These are phyloP conservation scores for Corvus cornix DNA, from an alignment of 2,113 vertebrate genomes.

Conservation along the genomic window DNA sequence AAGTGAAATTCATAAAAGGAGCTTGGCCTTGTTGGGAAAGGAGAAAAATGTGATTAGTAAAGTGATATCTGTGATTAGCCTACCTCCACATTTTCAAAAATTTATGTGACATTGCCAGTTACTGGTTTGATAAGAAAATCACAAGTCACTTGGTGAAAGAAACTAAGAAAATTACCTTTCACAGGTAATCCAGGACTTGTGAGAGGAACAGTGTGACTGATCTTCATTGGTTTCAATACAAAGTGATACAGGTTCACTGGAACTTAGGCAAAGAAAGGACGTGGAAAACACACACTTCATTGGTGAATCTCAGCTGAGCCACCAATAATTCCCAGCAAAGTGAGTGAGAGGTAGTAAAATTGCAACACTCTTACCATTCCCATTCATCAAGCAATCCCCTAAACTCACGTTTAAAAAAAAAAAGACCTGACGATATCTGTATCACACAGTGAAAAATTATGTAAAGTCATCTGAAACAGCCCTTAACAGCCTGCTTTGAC, in stretches of 20 bases:
- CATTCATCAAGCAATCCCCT: background rate
- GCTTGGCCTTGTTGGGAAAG: background rate
- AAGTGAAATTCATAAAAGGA: background rate
- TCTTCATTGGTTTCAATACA: background rate
- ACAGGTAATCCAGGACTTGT: background rate
- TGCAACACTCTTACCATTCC: background rate
- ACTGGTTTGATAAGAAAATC: background rate
- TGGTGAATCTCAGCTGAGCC: background rate
- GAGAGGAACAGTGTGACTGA: background rate
- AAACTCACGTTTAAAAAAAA: background rate
- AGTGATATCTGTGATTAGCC: background rate
- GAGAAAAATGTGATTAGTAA: background rate
- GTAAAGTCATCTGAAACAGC: background rate
- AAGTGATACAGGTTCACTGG: background rate
- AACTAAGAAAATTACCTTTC: background rate
- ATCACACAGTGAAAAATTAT: background rate
- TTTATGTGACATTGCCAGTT: background rate
- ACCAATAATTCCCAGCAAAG: background rate
- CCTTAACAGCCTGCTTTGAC: background rate
- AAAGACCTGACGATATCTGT: background rate
- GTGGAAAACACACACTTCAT: background rate
- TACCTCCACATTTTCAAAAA: background rate
- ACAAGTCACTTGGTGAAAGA: background rate
- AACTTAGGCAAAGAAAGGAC: background rate
- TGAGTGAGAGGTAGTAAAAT: background rate